Conservation (phyloP, 2,888 invertebrate genomes). For the Serripes groenlandicus region DNA sequence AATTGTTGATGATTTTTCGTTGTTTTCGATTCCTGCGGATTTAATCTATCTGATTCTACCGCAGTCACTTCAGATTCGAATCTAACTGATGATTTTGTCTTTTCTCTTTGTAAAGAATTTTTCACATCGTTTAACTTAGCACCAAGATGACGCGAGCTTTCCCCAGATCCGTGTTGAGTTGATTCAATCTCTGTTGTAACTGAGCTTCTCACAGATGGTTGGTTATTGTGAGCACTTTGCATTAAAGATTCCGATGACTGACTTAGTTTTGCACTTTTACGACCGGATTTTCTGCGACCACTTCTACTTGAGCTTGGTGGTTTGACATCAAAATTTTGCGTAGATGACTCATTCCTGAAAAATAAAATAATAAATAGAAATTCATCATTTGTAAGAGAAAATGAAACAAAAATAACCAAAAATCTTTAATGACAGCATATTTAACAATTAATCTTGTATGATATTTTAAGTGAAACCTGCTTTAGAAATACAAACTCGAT, state of each 20-base stretch:
- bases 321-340: conserved; percentile 16
- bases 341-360: conserved; percentile 9
- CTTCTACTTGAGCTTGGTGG: conserved; percentile 52
- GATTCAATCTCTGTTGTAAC: background rate
- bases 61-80: conserved; percentile 6
- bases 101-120: conserved; percentile 41
- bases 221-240: background rate
- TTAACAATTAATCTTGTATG: too few relatives aligned
- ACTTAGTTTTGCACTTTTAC: conserved; percentile 44
- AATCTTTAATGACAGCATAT: too few relatives aligned
- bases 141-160: conserved; percentile 44
- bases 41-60: background rate
- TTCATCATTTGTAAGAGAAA: too few relatives aligned
- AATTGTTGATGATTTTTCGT: background rate
- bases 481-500: too few relatives aligned
- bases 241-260: background rate
- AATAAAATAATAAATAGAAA: background rate
- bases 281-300: conserved; percentile 55
- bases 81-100: conserved; percentile 13
- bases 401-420: too few relatives aligned
- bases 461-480: too few relatives aligned
- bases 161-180: conserved; percentile 8
- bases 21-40: background rate
- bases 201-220: conserved; percentile 6
- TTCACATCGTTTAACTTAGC: conserved; percentile 61